These are phyloP conservation scores for Petrocephalus sullivani DNA, from an alignment of 2,797 vertebrate genomes.

Conservation along the genomic window DNA sequence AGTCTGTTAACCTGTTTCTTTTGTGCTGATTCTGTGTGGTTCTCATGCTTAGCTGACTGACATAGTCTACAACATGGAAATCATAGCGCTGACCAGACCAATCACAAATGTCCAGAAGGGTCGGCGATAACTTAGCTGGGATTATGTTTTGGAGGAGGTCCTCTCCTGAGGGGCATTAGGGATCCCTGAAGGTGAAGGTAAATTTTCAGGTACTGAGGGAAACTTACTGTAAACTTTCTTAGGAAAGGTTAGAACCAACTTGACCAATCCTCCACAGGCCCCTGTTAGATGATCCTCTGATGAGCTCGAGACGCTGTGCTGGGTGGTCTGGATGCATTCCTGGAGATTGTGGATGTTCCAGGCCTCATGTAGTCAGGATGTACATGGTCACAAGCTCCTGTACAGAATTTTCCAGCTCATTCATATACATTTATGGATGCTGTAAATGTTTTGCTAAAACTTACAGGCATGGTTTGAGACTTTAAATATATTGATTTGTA, in stretches of 20 bases:
- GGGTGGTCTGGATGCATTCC: neutral
- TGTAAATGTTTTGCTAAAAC: neutral
- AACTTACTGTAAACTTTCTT: slow-evolving; percentile 21
- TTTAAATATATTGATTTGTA: neutral
- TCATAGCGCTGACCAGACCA: slow-evolving; percentile 69
- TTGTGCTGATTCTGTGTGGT: slow-evolving; percentile 52
- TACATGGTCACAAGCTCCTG: neutral
- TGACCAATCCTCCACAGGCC: slow-evolving; percentile 27
- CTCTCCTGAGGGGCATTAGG: slow-evolving; percentile 57
- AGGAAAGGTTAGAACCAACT: slow-evolving; percentile 20
- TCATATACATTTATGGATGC: neutral
- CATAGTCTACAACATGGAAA: slow-evolving; percentile 43
- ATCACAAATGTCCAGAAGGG: slow-evolving; percentile 64
- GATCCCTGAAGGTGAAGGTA: slow-evolving; percentile 20
- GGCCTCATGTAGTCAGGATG: neutral
- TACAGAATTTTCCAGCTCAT: neutral
- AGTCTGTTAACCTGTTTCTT: slow-evolving; percentile 55
- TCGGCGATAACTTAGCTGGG: slow-evolving; percentile 67
- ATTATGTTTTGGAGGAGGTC: slow-evolving; percentile 67
- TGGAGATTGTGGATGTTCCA: neutral
- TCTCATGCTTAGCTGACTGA: slow-evolving; percentile 63
- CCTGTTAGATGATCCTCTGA: neutral
- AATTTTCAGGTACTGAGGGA: slow-evolving; percentile 26
- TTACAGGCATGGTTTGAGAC: neutral
- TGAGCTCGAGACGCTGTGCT: neutral